phyloP scores from a whole-genome alignment of 2,888 invertebrate genomes.

The Thysanoteuthis rhombus region DNA sequence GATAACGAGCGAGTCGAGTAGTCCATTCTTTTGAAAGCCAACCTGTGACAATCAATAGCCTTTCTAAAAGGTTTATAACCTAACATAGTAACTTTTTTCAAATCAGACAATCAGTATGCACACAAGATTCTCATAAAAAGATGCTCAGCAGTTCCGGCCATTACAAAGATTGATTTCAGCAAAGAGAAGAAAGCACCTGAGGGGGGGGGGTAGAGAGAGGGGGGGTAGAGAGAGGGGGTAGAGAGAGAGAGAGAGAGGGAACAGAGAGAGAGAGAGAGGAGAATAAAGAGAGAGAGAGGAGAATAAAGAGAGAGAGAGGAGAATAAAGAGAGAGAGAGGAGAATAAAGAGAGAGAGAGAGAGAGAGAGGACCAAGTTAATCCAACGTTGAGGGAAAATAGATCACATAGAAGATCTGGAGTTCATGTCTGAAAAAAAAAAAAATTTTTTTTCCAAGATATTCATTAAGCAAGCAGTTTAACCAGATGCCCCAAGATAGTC shows the following conservation, averaged over 20 bases:
- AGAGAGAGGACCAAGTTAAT: not conserved
- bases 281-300: not conserved
- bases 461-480: too few relatives aligned
- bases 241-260: not conserved
- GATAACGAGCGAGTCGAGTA: not conserved
- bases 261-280: not conserved
- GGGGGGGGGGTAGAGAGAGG: not conserved
- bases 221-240: not conserved
- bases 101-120: not conserved
- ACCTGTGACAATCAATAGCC: not conserved
- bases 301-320: not conserved
- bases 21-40: not conserved
- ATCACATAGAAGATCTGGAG: not conserved
- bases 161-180: not conserved
- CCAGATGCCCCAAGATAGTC: too few relatives aligned
- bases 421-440: too few relatives aligned
- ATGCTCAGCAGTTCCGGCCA: not conserved
- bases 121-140: not conserved
- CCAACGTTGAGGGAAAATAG: not conserved
- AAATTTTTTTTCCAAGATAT: too few relatives aligned
- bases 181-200: too few relatives aligned
- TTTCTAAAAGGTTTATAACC: not conserved
- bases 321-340: too few relatives aligned
- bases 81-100: not conserved
- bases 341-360: not conserved